phyloP scores from a whole-genome alignment of 2,888 invertebrate genomes.

The Clepsis dumicolana region DNA sequence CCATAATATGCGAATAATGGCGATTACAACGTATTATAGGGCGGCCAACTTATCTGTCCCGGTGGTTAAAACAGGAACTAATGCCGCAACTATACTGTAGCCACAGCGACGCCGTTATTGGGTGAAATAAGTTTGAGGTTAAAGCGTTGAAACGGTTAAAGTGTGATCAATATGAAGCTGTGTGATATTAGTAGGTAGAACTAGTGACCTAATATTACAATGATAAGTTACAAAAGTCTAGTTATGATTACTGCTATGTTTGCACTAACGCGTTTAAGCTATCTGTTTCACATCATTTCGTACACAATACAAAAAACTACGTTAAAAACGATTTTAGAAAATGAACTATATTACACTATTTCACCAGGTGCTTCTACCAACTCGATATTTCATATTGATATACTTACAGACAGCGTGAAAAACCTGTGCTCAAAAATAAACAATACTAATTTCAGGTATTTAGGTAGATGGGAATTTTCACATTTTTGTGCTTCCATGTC shows the following conservation, averaged over 20 bases:
- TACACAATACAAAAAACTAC: slow-evolving; percentile 39
- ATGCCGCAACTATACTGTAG: too few relatives aligned
- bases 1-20: too few relatives aligned
- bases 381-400: background rate
- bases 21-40: too few relatives aligned
- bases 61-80: background rate
- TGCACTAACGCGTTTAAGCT: slow-evolving; percentile 30
- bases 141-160: background rate
- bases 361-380: slow-evolving; percentile 33
- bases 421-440: background rate
- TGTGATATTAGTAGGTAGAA: slow-evolving; percentile 6
- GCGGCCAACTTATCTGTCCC: too few relatives aligned
- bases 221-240: slow-evolving; percentile 48
- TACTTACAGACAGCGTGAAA: background rate
- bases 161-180: slow-evolving; percentile 2
- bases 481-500: background rate
- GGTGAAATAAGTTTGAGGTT: too few relatives aligned
- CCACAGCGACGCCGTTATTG: too few relatives aligned
- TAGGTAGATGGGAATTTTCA: background rate
- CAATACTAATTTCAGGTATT: background rate
- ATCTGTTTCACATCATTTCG: slow-evolving; percentile 11
- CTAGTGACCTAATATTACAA: slow-evolving; percentile 23
- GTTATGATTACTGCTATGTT: slow-evolving; percentile 43
- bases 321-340: slow-evolving; percentile 29
- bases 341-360: slow-evolving; percentile 34